Conservation (phyloP, 2,888 invertebrate species). For the Corbicula japonica region DNA sequence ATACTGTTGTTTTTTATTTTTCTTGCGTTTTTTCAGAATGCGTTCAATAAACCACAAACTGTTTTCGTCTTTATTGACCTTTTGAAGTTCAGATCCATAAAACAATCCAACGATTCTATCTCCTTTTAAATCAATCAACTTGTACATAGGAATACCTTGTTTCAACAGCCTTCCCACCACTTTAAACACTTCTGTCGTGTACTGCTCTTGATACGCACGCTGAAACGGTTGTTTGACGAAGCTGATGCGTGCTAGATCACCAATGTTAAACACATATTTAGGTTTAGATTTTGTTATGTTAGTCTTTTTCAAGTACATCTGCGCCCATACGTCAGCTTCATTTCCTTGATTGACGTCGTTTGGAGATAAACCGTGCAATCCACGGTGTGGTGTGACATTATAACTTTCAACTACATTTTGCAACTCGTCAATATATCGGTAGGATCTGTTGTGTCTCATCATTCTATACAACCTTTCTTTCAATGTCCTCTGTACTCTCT, state of each 20-base stretch:
- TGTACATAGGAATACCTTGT: no score
- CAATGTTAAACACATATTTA: neutral
- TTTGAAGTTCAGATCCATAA: no score
- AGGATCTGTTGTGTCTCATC: slow-evolving; percentile 39
- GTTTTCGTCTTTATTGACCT: no score
- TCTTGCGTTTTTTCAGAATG: no score
- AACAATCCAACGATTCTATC: no score
- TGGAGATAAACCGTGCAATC: neutral
- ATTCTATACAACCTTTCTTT: slow-evolving; percentile 20
- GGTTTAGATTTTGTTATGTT: neutral
- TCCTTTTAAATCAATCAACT: no score
- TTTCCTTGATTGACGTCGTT: neutral
- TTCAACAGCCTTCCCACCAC: neutral
- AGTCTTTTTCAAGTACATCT: neutral
- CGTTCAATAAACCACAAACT: no score
- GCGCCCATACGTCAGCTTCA: slow-evolving; percentile 4
- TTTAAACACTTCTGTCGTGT: neutral
- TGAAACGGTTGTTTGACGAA: no score
- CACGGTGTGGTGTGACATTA: no score
- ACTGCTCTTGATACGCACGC: no score
- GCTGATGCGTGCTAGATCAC: neutral
- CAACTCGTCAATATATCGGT: slow-evolving; percentile 26
- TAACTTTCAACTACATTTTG: slow-evolving; percentile 22
- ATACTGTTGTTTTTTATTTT: no score
- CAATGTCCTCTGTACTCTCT: no score